These are phyloP conservation scores for Parotocinclus haroldoi DNA, from an alignment of 2,797 vertebrate species.

Conservation along the genomic window DNA sequence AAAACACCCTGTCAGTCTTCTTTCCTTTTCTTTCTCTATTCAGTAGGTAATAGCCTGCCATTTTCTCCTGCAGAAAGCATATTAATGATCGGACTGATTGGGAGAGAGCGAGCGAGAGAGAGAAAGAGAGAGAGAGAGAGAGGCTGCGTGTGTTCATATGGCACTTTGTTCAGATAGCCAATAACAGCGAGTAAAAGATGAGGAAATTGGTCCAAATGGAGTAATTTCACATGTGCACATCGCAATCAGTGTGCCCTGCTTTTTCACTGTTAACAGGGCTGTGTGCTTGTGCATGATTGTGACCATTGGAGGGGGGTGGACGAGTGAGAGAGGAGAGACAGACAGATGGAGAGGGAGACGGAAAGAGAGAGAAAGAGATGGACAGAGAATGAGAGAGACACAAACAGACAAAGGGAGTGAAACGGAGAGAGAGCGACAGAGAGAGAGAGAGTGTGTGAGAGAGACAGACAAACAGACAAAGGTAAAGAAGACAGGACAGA, in stretches of 20 bases:
- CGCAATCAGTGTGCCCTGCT: slow-evolving; percentile 54
- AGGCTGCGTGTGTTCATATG: slow-evolving; percentile 27
- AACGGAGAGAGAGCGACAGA: too few species aligned
- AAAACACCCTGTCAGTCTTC: slow-evolving; percentile 66
- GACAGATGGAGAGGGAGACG: too few species aligned
- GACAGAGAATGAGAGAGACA: too few species aligned
- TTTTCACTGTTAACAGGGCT: slow-evolving; percentile 32
- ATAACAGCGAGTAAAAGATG: slow-evolving; percentile 47
- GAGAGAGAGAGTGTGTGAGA: too few species aligned
- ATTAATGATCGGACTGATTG: slow-evolving; percentile 68
- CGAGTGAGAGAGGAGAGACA: too few species aligned
- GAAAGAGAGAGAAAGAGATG: too few species aligned
- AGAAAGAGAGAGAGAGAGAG: slow-evolving; percentile 4
- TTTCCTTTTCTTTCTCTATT: slow-evolving; percentile 51
- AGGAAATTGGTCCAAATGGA: slow-evolving; percentile 59
- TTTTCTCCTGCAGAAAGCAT: slow-evolving; percentile 59
- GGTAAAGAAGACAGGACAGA: too few species aligned
- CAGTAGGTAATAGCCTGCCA: slow-evolving; percentile 64
- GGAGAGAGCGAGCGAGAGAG: slow-evolving; percentile 1
- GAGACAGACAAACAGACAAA: too few species aligned
- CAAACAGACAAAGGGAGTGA: too few species aligned
- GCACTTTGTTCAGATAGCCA: slow-evolving; percentile 55
- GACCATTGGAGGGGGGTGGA: background rate
- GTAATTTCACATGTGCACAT: slow-evolving; percentile 58
- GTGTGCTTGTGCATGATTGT: background rate